These are phyloP conservation scores for Chalcosyrphus nemorum DNA, from an alignment of 2,888 invertebrate species.

Conservation along the genomic window DNA sequence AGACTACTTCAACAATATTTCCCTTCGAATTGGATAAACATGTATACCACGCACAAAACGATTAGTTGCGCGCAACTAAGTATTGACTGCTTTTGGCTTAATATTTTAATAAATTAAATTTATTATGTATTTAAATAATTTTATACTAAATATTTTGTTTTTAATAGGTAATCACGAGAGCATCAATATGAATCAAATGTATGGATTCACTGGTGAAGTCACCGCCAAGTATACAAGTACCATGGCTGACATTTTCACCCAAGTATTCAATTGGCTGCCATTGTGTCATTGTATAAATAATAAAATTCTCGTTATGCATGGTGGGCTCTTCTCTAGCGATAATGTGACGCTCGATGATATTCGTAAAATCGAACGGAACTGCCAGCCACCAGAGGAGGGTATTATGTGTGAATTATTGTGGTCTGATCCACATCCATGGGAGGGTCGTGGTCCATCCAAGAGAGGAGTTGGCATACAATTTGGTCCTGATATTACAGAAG, in stretches of 20 bases:
- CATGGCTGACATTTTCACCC: constrained; percentile 99
- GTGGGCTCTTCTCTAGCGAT: constrained; percentile 97
- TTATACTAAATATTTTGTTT: neutral
- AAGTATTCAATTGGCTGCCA: constrained; percentile 99
- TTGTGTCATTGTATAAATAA: constrained; percentile 97
- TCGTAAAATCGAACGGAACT: constrained; percentile 92
- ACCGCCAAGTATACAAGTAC: constrained; percentile 96
- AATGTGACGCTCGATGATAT: constrained; percentile 97
- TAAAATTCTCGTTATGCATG: constrained; percentile 95
- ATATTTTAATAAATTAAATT: no score
- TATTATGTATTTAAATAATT: no score
- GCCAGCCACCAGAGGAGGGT: constrained; percentile 98
- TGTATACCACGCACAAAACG: no score
- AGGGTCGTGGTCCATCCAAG: constrained; percentile 95
- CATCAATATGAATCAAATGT: constrained; percentile 99
- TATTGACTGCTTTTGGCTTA: neutral
- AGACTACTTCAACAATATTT: no score
- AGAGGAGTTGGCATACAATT: constrained; percentile 99
- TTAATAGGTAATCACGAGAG: constrained; percentile 97
- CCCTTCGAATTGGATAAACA: no score
- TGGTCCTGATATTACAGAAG: constrained; percentile 97
- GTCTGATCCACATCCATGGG: constrained; percentile 98
- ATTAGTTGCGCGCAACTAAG: no score
- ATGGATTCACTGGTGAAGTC: constrained; percentile 99
- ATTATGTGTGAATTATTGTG: constrained; percentile 99